These are phyloP conservation scores for Margaritifera margaritifera DNA, from an alignment of 2,888 invertebrate genomes.

Conservation along the genomic window DNA sequence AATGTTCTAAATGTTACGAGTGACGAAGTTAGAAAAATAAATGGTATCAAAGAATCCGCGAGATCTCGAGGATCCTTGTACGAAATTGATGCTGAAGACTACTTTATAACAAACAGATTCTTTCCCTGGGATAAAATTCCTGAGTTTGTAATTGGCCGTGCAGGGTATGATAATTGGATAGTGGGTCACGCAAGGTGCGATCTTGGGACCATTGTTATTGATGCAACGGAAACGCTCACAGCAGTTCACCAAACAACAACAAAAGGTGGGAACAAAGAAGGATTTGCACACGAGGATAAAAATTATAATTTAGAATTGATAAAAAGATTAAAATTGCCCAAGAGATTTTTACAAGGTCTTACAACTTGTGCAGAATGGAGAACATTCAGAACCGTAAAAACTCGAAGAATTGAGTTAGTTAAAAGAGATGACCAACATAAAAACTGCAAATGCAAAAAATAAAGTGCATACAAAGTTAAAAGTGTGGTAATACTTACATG, in stretches of 20 bases:
- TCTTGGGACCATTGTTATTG: conserved; percentile 35
- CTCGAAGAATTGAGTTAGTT: no score
- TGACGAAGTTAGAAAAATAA: conserved; percentile 16
- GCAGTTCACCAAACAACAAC: conserved; percentile 43
- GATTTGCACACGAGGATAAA: conserved; percentile 24
- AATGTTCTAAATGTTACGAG: conserved; percentile 32
- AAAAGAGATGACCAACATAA: no score
- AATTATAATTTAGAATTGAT: conserved; percentile 33
- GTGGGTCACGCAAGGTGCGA: conserved; percentile 36
- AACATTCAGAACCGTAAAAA: no score
- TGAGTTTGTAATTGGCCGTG: conserved; percentile 40
- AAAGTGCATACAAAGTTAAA: no score
- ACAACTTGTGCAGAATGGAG: no score
- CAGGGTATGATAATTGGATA: conserved; percentile 45
- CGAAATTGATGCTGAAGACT: conserved; percentile 42
- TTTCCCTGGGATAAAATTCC: conserved; percentile 36
- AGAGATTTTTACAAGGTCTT: no score
- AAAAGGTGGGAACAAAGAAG: conserved; percentile 41
- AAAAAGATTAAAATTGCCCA: conserved; percentile 2
- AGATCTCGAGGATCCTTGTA: conserved; percentile 23
- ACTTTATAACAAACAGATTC: conserved; percentile 31
- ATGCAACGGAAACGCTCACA: conserved; percentile 33
- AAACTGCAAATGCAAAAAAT: no score
- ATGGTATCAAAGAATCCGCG: conserved; percentile 13
- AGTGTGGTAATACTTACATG: no score